Base-by-base conservation (phyloP, 2,888 invertebrate genomes). In the Apocheima hispidaria region DNA sequence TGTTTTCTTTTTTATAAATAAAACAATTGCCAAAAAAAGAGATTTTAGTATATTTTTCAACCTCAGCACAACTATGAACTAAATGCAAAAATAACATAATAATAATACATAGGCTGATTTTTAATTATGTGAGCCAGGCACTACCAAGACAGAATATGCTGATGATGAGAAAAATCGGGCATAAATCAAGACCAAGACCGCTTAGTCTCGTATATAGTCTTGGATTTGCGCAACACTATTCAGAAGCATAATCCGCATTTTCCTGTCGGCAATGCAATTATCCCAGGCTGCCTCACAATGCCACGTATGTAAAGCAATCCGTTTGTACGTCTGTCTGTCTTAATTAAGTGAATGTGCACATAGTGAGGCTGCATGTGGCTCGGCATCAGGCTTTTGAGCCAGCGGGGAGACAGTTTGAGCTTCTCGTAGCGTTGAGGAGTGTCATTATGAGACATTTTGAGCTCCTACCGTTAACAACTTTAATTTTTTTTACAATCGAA, bases 301-400 rank as follows among this genome's bases (percentile, higher is more conserved):
- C 21, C 35, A 44, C 18, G 18, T 49, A 56, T 58, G 61, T 43
- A 48, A 50, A 62, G 54, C 63, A 58, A 58, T 43, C 54, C 51
- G 60, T 52, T 43, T 51, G 60, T 60, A 60, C 51, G 52, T 61
- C 46, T 66, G 66, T 64, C 67, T 73, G 68, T 70, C 69, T 74
- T 78, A 78, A 78, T 78, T 77, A 76, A 74, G 71, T 50, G 70
- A 70, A 66, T 68, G 70, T 71, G 62, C 62, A 67, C 63, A 58
- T 64, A 63, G 51, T 58, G 58, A 46, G 58, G 66, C 69, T 71
- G 70, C 68, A 70, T 69, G 38, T 67, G 68, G 60, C 68, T 66
- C 71, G 66, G 65, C 55, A 71, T 65, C 63, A 62, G 61, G 61
- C 63, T 59, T 56, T 48, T 51, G 51, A n/a, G n/a, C n/a, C n/a